Percentiles rank a stretch among this genome's conserved stretches.
phyloP scores from a whole-genome alignment of 2,888 invertebrate species.

The Drosophila mimetica region DNA sequence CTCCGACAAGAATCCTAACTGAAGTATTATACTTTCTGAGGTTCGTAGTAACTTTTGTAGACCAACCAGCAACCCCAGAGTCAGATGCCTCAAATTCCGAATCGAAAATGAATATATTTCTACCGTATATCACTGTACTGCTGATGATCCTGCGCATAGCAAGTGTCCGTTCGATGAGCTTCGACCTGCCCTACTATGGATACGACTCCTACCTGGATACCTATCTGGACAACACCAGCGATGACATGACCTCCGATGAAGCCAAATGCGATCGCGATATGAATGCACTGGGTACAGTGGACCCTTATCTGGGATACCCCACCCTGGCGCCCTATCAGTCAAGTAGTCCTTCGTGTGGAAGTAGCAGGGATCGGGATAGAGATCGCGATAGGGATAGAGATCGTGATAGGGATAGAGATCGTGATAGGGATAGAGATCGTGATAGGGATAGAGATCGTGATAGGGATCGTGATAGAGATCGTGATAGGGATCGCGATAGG shows the following conservation, averaged over 20 bases:
- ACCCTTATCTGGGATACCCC: neutral
- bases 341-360: neutral
- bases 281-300: neutral
- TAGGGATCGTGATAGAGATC: neutral
- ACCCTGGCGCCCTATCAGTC: neutral
- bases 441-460: too few species aligned
- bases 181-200: neutral
- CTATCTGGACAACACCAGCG: slow-evolving; percentile 4
- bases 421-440: neutral
- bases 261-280: neutral
- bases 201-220: neutral
- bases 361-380: neutral
- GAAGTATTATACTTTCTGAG: too few species aligned
- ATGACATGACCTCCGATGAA: neutral
- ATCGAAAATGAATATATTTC: neutral
- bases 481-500: neutral
- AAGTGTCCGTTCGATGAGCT: neutral
- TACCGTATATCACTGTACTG: neutral
- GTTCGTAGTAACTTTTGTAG: too few species aligned
- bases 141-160: neutral
- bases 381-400: neutral
- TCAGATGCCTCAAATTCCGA: neutral
- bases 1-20: too few species aligned
- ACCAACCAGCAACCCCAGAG: neutral
- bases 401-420: neutral